phyloP scores from a whole-genome alignment of 1,140 invertebrate species.

The Rhopalosiphum padi region DNA sequence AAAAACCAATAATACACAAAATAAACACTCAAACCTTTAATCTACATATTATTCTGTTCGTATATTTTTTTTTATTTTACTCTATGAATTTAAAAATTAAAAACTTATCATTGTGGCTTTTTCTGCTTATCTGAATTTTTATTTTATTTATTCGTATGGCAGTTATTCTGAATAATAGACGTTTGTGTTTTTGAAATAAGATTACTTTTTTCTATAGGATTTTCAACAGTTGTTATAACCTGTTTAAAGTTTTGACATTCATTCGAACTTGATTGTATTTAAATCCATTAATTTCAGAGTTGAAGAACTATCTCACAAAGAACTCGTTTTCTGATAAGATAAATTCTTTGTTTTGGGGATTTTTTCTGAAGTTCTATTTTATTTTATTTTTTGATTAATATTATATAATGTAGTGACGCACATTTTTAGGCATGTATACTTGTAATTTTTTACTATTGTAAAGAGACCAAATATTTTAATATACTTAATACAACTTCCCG shows the following conservation, averaged over 20 bases:
- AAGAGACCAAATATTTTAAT: neutral
- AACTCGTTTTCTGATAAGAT: neutral
- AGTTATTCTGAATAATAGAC: neutral
- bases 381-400: neutral
- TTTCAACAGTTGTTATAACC: neutral
- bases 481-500: neutral
- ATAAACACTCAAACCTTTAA: neutral
- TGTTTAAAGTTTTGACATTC: conserved; percentile 12
- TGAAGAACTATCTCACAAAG: conserved; percentile 7
- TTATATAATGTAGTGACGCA: neutral
- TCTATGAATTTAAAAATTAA: neutral
- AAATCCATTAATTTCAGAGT: neutral
- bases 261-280: neutral
- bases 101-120: neutral
- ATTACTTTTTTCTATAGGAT: neutral
- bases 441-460: neutral
- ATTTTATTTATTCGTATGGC: too few species aligned
- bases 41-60: neutral
- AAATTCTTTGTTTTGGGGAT: neutral
- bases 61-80: neutral
- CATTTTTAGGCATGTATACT: neutral
- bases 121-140: neutral
- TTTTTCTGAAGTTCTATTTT: neutral
- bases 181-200: neutral
- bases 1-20: neutral